Evolutionary conservation across 2,888 invertebrate species (phyloP).

Genomic region (Hemithea aestivaria): DNA sequence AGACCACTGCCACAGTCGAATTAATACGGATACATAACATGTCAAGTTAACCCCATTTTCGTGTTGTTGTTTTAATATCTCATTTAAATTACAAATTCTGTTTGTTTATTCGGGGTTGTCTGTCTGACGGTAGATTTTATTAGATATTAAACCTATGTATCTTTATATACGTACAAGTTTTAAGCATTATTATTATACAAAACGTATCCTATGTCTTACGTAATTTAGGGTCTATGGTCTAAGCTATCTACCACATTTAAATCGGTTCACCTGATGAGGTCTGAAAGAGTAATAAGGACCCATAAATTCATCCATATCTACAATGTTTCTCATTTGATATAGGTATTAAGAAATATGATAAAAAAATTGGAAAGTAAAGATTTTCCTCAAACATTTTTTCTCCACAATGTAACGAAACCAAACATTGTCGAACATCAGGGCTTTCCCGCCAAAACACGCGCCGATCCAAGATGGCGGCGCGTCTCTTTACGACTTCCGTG

Average conservation of each 20-base stretch:
- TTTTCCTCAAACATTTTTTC: slow-evolving; percentile 2
- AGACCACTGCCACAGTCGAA: slow-evolving; percentile 34
- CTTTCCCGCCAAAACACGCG: slow-evolving; percentile 61
- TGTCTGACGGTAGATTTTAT: neutral
- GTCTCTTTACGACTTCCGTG: slow-evolving; percentile 69
- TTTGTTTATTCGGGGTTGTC: slow-evolving; percentile 11
- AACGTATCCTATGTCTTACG: too few species aligned
- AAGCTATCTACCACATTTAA: too few species aligned
- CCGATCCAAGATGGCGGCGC: slow-evolving; percentile 61
- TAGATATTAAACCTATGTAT: too few species aligned
- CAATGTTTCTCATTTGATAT: too few species aligned
- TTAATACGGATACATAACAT: slow-evolving; percentile 40
- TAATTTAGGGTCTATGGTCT: too few species aligned
- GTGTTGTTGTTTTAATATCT: slow-evolving; percentile 39
- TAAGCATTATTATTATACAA: too few species aligned
- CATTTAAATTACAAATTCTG: slow-evolving; percentile 48
- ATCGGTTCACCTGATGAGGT: too few species aligned
- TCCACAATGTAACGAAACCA: slow-evolving; percentile 9
- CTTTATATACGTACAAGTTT: neutral
- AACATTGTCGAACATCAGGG: slow-evolving; percentile 23
- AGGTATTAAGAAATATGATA: too few species aligned
- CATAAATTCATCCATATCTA: too few species aligned
- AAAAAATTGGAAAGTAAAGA: too few species aligned
- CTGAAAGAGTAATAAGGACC: too few species aligned
- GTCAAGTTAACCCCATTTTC: slow-evolving; percentile 35